A percentile compares a stretch with the other conserved stretches of the same genome.
These are phyloP conservation scores for Epistrophe grossulariae DNA, from an alignment of 2,888 invertebrate genomes.

Conservation along the genomic window DNA sequence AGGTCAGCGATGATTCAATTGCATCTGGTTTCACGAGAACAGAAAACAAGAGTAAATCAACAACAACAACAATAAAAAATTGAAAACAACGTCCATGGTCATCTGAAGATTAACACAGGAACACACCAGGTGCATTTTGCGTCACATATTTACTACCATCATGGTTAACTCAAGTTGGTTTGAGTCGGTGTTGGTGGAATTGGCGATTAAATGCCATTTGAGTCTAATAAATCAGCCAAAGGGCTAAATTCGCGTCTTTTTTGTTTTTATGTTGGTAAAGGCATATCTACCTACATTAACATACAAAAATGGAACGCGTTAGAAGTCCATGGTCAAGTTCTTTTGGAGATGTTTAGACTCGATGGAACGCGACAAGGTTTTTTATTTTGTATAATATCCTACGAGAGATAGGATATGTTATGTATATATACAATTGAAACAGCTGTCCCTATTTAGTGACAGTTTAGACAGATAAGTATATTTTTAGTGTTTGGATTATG, in stretches of 20 bases:
- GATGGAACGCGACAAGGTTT: constrained; percentile 62
- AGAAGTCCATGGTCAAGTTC: constrained; percentile 55
- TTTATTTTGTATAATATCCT: neutral
- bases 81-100: constrained; percentile 45
- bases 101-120: constrained; percentile 47
- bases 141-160: constrained; percentile 43
- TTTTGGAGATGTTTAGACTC: constrained; percentile 54
- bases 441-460: constrained; percentile 67
- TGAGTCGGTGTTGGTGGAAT: constrained; percentile 40
- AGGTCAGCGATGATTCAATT: constrained; percentile 73
- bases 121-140: constrained; percentile 66
- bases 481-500: constrained; percentile 53
- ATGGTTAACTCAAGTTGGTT: constrained; percentile 41
- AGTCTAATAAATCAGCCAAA: constrained; percentile 71
- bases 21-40: constrained; percentile 67
- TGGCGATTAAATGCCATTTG: constrained; percentile 71
- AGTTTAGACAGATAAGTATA: constrained; percentile 51
- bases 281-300: neutral
- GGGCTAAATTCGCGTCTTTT: constrained; percentile 43
- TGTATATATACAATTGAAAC: constrained; percentile 38
- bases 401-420: neutral
- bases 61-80: no score
- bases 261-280: neutral
- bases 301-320: constrained; percentile 52
- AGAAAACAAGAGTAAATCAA: constrained; percentile 5